These are phyloP conservation scores for Hydropsyche tenuis DNA, from an alignment of 1,140 invertebrate genomes.

Conservation along the genomic window DNA sequence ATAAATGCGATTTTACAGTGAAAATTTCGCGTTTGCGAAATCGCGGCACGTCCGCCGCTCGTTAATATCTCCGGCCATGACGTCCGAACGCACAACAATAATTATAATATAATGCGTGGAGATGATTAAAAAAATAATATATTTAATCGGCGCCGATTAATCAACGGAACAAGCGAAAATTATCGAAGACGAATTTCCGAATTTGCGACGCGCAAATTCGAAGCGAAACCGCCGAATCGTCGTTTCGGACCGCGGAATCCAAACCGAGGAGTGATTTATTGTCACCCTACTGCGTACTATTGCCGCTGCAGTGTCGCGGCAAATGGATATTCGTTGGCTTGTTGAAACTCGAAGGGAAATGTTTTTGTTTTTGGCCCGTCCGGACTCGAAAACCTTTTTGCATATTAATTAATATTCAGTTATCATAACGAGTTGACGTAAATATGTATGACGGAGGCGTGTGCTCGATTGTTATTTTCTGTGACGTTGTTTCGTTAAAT, in stretches of 20 bases:
- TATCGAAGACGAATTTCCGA: background rate
- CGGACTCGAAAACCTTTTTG: too few relatives aligned
- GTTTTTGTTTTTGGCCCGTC: too few relatives aligned
- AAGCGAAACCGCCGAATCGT: background rate
- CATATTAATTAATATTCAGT: too few relatives aligned
- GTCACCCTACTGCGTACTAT: constrained; percentile 1
- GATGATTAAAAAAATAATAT: background rate
- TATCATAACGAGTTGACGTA: too few relatives aligned
- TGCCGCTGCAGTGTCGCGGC: background rate
- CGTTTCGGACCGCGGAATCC: background rate
- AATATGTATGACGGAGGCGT: too few relatives aligned
- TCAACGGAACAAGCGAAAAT: background rate
- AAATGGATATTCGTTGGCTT: too few relatives aligned
- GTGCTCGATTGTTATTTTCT: too few relatives aligned
- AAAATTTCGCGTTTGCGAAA: constrained; percentile 5
- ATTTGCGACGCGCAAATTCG: background rate
- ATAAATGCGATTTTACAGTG: constrained; percentile 23
- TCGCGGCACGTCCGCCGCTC: constrained; percentile 11
- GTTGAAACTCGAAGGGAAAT: too few relatives aligned
- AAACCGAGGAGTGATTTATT: constrained; percentile 1
- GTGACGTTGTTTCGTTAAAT: too few relatives aligned
- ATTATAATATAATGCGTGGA: background rate
- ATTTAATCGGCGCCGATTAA: background rate
- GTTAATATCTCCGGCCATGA: background rate
- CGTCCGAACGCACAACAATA: background rate